Evolutionary conservation across 1,140 invertebrate species (phyloP).

Genomic region (Saccostrea cuccullata): DNA sequence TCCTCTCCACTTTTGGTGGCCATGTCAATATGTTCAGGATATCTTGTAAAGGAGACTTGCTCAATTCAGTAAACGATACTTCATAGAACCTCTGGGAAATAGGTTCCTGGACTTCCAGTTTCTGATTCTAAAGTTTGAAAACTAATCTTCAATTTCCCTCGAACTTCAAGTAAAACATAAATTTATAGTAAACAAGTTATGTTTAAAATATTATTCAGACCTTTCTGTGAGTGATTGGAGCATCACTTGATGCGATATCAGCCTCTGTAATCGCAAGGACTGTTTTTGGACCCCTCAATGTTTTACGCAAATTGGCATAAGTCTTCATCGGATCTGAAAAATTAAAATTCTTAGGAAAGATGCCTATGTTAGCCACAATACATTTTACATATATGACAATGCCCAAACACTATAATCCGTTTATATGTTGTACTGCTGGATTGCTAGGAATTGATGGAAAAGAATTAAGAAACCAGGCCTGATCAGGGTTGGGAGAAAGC

Average conservation of each 20-base stretch:
- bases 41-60: neutral
- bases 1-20: neutral
- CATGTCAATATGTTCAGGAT: constrained; percentile 3
- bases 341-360: too few relatives aligned
- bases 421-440: too few relatives aligned
- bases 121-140: neutral
- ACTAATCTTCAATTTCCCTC: too few relatives aligned
- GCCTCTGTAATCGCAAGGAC: constrained; percentile 10
- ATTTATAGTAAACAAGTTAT: neutral
- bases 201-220: neutral
- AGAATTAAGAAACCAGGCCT: too few relatives aligned
- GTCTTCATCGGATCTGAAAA: neutral
- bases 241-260: constrained; percentile 30
- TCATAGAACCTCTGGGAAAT: constrained; percentile 24
- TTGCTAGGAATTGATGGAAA: too few relatives aligned
- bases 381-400: too few relatives aligned
- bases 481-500: too few relatives aligned
- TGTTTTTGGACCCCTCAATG: neutral
- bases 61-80: neutral
- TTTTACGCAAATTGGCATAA: constrained; percentile 40
- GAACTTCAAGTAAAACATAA: neutral
- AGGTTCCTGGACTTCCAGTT: constrained; percentile 33
- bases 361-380: too few relatives aligned
- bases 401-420: too few relatives aligned
- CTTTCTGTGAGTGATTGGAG: constrained; percentile 27